Evolutionary conservation across 2,888 invertebrate genomes (phyloP).

Genomic region (Polietes domitor): DNA sequence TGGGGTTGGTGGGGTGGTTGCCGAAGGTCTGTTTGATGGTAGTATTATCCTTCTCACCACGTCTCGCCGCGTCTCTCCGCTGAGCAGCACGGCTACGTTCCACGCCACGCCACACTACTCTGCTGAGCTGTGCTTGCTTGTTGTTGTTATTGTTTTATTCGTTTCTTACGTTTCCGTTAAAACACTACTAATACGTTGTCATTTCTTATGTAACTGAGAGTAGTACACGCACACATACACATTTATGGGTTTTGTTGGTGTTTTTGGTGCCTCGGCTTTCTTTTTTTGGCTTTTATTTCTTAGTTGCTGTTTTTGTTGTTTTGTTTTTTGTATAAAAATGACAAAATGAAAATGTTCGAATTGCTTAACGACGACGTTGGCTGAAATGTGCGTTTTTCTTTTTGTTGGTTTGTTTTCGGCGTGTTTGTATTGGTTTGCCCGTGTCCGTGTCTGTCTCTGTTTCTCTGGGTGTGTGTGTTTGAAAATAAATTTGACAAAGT

Average conservation of each 20-base stretch:
- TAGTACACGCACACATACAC: neutral
- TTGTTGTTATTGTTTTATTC: constrained; percentile 24
- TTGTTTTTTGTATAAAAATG: neutral
- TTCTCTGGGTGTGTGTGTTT: neutral
- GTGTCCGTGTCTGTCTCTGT: neutral
- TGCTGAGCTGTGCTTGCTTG: neutral
- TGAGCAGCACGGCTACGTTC: neutral
- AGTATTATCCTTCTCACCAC: constrained; percentile 5
- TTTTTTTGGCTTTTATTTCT: neutral
- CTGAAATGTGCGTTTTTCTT: constrained; percentile 12
- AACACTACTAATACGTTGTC: constrained; percentile 37
- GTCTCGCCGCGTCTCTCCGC: neutral
- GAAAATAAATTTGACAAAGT: neutral
- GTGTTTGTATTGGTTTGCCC: neutral
- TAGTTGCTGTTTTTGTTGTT: neutral
- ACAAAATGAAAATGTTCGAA: constrained; percentile 5
- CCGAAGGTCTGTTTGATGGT: neutral
- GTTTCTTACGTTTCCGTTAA: constrained; percentile 34
- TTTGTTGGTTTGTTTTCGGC: neutral
- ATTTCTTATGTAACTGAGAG: constrained; percentile 31
- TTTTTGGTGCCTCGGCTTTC: neutral
- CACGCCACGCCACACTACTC: neutral
- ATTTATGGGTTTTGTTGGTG: neutral
- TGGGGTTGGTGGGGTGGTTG: neutral
- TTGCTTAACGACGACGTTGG: constrained; percentile 25